Conservation (phyloP, 2,888 invertebrate species). For the Seira sanloemensis region DNA sequence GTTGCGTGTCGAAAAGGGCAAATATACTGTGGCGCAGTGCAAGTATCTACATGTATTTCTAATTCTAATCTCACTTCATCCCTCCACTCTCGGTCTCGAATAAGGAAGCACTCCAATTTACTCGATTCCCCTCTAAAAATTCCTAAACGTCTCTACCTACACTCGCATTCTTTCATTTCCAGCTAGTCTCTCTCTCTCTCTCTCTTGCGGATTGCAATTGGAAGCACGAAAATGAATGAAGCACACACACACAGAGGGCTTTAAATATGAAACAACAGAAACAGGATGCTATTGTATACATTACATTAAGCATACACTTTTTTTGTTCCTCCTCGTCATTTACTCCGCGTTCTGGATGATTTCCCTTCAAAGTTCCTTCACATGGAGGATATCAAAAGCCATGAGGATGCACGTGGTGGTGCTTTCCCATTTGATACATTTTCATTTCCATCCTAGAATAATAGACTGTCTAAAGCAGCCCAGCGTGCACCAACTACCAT, state of each 20-base stretch:
- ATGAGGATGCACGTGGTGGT: not conserved
- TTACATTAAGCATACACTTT: too few species aligned
- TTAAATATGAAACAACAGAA: too few species aligned
- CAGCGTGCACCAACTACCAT: not conserved
- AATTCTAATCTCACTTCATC: not conserved
- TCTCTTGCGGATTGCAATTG: not conserved
- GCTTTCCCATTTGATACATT: not conserved
- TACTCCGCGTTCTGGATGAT: not conserved
- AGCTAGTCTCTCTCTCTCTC: not conserved
- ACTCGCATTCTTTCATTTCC: not conserved
- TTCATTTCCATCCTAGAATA: not conserved
- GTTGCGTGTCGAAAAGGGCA: not conserved
- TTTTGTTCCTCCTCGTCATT: too few species aligned
- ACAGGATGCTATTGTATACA: not conserved
- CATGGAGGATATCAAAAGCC: not conserved
- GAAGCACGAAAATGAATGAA: not conserved
- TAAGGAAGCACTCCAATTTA: not conserved
- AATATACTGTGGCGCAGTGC: not conserved
- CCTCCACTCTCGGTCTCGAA: not conserved
- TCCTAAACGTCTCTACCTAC: conserved; percentile 18
- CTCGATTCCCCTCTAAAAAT: not conserved
- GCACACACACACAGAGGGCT: too few species aligned
- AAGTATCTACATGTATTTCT: not conserved
- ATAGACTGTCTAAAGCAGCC: not conserved
- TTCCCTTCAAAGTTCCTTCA: not conserved